Conservation (phyloP, 2,113 vertebrate genomes). For the Noctilio leporinus region DNA sequence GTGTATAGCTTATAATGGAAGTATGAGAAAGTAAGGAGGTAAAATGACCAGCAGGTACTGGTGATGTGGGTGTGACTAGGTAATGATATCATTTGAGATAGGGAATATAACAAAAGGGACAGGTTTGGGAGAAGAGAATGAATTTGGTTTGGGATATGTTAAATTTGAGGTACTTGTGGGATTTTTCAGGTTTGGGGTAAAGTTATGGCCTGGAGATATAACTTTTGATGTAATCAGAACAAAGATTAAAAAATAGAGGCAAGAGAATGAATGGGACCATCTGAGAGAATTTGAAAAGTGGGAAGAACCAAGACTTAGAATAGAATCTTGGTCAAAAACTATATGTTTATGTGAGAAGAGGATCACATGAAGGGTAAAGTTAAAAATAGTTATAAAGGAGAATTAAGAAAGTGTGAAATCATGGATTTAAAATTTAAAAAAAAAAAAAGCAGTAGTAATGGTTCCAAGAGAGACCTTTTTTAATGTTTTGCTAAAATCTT, state of each 20-base stretch:
- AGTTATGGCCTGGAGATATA: background rate
- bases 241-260: background rate
- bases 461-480: constrained; percentile 4
- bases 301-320: background rate
- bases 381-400: background rate
- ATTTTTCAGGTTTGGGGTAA: constrained; percentile 25
- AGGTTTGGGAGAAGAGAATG: background rate
- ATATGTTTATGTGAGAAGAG: background rate
- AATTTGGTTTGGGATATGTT: background rate
- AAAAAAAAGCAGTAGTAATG: background rate
- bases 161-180: background rate
- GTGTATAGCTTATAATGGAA: background rate
- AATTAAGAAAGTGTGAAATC: constrained; percentile 21
- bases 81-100: background rate
- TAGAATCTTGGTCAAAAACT: background rate
- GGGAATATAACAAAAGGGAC: background rate
- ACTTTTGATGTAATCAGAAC: background rate
- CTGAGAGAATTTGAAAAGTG: background rate
- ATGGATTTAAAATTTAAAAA: constrained; percentile 7
- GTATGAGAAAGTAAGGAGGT: background rate
- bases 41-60: background rate
- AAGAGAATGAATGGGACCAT: background rate
- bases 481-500: constrained; percentile 5
- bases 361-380: background rate
- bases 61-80: background rate